These are phyloP conservation scores for Halictus ligatus DNA, from an alignment of 2,888 invertebrate genomes.

Conservation along the genomic window DNA sequence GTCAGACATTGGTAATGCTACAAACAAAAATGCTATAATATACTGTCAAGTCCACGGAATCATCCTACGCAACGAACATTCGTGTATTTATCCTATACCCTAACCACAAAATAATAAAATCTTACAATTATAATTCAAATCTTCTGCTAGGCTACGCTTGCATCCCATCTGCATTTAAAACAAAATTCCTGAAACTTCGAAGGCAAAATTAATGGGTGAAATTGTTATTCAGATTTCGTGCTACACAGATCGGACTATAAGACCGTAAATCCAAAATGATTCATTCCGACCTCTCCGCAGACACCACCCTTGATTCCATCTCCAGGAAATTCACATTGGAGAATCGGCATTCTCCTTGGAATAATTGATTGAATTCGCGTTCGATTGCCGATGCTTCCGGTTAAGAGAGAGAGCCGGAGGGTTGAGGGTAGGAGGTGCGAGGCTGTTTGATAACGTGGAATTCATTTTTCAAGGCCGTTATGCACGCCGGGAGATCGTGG, in stretches of 20 bases:
- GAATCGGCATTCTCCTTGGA: constrained; percentile 37
- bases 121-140: neutral
- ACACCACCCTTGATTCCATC: neutral
- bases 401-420: neutral
- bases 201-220: neutral
- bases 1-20: no score
- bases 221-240: neutral
- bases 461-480: constrained; percentile 55
- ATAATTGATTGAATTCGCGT: constrained; percentile 44
- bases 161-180: neutral
- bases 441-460: neutral
- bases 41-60: no score
- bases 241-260: neutral
- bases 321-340: constrained; percentile 3
- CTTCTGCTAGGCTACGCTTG: neutral
- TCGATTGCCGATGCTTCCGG: constrained; percentile 21
- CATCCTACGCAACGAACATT: no score
- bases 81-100: neutral
- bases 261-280: neutral
- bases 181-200: neutral
- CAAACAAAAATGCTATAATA: no score
- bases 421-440: neutral
- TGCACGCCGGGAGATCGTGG: constrained; percentile 74
- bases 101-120: neutral
- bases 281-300: neutral